Evolutionary conservation across 2,113 vertebrate species (phyloP), one percentile per base, ranked within the genome.

Genomic region (Agapornis roseicollis): DNA sequence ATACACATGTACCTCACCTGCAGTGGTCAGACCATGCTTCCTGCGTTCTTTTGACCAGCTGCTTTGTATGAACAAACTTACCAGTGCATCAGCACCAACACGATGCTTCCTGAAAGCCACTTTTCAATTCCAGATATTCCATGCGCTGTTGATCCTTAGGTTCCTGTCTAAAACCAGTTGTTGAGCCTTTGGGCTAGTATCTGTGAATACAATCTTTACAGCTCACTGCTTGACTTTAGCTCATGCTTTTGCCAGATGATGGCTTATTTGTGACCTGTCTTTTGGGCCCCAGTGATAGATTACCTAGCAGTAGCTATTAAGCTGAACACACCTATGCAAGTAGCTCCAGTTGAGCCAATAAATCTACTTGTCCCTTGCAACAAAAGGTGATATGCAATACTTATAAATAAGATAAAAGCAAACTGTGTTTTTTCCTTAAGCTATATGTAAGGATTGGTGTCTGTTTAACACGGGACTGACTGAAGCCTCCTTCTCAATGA

Each of bases 231-330:
- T 86, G 60, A 8, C 79, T 80, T 88, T 71, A 28, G 78, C 69
- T 94, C 35, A 46, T 70, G 33, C 44, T 80, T 86, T 91, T 85
- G 50, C 58, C 39, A 55, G 55, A 61, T 41, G 33, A 44, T 56
- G 42, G 42, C 7, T 96, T 93, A 58, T 91, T 82, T 82, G 60
- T 80, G 41, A 56, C n/a, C 63, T 44, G 47, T 50, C 49, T 92
- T 71, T 81, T 80, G 68, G 69, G 79, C 72, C 83, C 44, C 50
- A 23, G 17, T 71, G 39, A 24, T 56, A 66, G 46, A 72, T 94
- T 63, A 85, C 39, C 55, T 69, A 35, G 44, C 6, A 17, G 37
- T 56, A 85, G 37, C 35, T 50, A 18, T 65, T 65, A 72, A 81
- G 17, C 47, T 87, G 66, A 85, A 65, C 63, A 63, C n/a, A 70